Base-by-base conservation (phyloP, 2,797 vertebrate genomes). In the Aeoliscus strigatus region DNA sequence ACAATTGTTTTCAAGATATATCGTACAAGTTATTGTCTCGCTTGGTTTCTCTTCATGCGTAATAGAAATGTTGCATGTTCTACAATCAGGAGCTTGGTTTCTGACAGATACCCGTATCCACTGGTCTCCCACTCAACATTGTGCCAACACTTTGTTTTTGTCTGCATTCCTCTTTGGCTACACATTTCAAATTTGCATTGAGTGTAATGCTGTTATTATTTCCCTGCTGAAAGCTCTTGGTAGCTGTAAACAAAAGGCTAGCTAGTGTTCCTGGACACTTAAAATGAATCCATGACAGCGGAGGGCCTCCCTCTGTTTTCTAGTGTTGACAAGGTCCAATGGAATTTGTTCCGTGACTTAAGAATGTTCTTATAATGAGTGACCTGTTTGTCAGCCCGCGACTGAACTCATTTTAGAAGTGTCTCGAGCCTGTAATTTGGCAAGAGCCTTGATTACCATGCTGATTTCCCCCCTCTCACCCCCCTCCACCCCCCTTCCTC, bases 361-460 rank as follows among this genome's bases (percentile, higher is more conserved):
- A 40, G 51, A 70, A 70, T 74, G 75, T 86, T 81, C 75, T 63
- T 27, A 47, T 79, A 84, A 83, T 75, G 66, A 70, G 33, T 47
- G 68, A 75, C 73, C 70, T 70, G 54, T 69, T 48, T 65, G 28
- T 74, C 67, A 70, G 54, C 64, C 75, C 29, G 35, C 24, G 26
- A 34, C 47, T 80, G 66, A 86, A 82, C 83, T 73, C 65, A 44
- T 44, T 45, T 77, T 60, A 69, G 51, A 37, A 8, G 39, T 53
- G 53, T 69, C 44, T 45, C 63, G 44, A 61, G 79, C 62, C 74
- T 85, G 75, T 87, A 83, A 87, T 87, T 88, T 86, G 30, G 56
- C 57, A 52, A 76, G 63, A 50, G 59, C 69, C 32, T 34, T 73
- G 75, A 83, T 86, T 77, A 80, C 6, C 31, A 41, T n/a, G n/a